These are phyloP conservation scores for Eurystomus glaucurus DNA, from an alignment of 2,797 vertebrate genomes.

Conservation along the genomic window DNA sequence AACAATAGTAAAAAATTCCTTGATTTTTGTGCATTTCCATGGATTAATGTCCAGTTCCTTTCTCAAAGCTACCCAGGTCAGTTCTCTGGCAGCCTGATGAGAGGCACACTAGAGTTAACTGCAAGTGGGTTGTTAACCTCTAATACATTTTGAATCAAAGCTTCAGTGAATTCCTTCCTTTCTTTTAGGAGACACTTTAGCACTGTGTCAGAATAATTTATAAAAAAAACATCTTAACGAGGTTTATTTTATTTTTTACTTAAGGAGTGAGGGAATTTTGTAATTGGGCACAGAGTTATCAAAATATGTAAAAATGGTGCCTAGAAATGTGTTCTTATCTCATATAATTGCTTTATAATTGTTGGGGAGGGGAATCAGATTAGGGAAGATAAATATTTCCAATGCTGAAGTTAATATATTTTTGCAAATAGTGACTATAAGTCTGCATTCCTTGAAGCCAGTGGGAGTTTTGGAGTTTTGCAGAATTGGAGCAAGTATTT, in stretches of 20 bases:
- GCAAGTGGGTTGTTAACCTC: background rate
- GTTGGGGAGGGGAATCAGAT: slow-evolving; percentile 46
- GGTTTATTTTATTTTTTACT: background rate
- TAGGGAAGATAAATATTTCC: slow-evolving; percentile 37
- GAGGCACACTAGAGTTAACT: background rate
- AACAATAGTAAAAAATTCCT: background rate
- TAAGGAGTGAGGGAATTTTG: background rate
- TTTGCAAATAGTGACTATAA: background rate
- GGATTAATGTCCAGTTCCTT: background rate
- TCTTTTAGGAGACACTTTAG: background rate
- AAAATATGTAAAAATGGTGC: slow-evolving; percentile 58
- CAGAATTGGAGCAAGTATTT: background rate
- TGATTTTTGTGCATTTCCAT: background rate
- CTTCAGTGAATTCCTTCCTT: slow-evolving; percentile 22
- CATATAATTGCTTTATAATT: slow-evolving; percentile 62
- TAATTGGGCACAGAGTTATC: slow-evolving; percentile 26
- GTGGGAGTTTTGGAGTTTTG: slow-evolving; percentile 9
- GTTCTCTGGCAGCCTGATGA: background rate
- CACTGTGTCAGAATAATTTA: background rate
- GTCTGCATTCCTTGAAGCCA: slow-evolving; percentile 11
- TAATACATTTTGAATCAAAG: background rate
- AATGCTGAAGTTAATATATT: slow-evolving; percentile 20
- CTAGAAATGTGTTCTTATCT: slow-evolving; percentile 48
- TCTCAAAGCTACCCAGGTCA: background rate
- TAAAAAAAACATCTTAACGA: background rate